phyloP scores from a whole-genome alignment of 2,797 vertebrate species.

The Diplodus puntazzo region DNA sequence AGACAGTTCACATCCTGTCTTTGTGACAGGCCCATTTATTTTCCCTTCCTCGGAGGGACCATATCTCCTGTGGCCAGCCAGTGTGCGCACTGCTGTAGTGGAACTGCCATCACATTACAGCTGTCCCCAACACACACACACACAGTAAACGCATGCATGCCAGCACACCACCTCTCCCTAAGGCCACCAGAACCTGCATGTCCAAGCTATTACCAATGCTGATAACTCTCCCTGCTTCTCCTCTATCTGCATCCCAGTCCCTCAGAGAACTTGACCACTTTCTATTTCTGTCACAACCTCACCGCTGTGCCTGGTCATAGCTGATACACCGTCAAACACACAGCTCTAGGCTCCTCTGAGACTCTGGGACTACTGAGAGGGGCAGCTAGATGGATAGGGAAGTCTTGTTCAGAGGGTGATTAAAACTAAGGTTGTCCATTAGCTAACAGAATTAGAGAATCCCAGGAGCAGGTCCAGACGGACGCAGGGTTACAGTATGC shows the following conservation, averaged over 20 bases:
- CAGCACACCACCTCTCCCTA: conserved; percentile 42
- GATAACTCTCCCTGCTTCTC: conserved; percentile 68
- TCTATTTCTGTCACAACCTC: conserved; percentile 70
- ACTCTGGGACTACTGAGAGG: conserved; percentile 62
- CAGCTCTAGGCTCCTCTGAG: conserved; percentile 65
- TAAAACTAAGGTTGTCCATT: conserved; percentile 77
- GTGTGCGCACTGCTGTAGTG: conserved; percentile 49
- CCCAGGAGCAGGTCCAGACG: conserved; percentile 51
- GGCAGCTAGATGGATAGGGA: conserved; percentile 74
- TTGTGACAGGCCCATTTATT: conserved; percentile 86
- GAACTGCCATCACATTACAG: conserved; percentile 69
- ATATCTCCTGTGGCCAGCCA: conserved; percentile 80
- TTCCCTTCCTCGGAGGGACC: conserved; percentile 71
- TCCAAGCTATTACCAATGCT: conserved; percentile 74
- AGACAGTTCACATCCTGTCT: conserved; percentile 79
- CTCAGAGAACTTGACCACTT: conserved; percentile 59
- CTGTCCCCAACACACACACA: conserved; percentile 56
- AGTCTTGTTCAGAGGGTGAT: conserved; percentile 75
- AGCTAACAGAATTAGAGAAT: conserved; percentile 73
- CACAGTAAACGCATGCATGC: conserved; percentile 47
- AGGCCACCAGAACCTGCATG: conserved; percentile 69
- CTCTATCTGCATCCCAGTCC: conserved; percentile 67
- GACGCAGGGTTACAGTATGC: conserved; percentile 39
- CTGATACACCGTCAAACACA: conserved; percentile 60
- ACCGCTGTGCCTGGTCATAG: conserved; percentile 48